Conservation (phyloP, 2,797 vertebrate species). For the Enteromius afrohamiltoni region DNA sequence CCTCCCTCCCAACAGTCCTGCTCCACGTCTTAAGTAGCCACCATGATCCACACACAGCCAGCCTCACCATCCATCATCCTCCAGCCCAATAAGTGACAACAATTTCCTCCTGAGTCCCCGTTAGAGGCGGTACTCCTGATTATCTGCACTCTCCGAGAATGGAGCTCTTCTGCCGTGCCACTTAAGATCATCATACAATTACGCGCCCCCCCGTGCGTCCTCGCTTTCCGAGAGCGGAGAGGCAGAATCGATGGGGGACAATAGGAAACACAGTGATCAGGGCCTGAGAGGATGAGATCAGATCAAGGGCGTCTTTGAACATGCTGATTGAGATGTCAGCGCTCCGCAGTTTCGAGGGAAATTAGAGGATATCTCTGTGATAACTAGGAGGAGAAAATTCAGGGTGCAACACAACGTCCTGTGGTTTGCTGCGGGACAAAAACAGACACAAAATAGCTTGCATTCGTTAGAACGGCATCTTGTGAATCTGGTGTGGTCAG, state of each 20-base stretch:
- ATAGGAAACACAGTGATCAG: conserved; percentile 55
- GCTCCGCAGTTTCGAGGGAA: conserved; percentile 31
- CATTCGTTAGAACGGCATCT: neutral
- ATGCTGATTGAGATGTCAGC: conserved; percentile 48
- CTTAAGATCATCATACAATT: conserved; percentile 75
- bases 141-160: conserved; percentile 61
- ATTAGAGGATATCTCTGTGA: conserved; percentile 40
- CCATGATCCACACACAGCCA: conserved; percentile 55
- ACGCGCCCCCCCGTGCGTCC: conserved; percentile 62
- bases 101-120: conserved; percentile 64
- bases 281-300: conserved; percentile 47
- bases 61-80: conserved; percentile 70
- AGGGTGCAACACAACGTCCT: neutral
- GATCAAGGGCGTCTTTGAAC: conserved; percentile 53
- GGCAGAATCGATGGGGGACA: conserved; percentile 66
- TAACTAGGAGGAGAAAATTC: conserved; percentile 25
- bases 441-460: neutral
- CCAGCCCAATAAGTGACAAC: conserved; percentile 72
- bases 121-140: conserved; percentile 64
- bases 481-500: neutral
- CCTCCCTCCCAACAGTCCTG: conserved; percentile 45
- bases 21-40: conserved; percentile 66
- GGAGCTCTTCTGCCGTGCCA: conserved; percentile 58
- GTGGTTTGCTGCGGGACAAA: conserved; percentile 9
- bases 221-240: conserved; percentile 55